Base-by-base conservation (phyloP, 2,797 vertebrate species). In the Brachyalestes nurse region DNA sequence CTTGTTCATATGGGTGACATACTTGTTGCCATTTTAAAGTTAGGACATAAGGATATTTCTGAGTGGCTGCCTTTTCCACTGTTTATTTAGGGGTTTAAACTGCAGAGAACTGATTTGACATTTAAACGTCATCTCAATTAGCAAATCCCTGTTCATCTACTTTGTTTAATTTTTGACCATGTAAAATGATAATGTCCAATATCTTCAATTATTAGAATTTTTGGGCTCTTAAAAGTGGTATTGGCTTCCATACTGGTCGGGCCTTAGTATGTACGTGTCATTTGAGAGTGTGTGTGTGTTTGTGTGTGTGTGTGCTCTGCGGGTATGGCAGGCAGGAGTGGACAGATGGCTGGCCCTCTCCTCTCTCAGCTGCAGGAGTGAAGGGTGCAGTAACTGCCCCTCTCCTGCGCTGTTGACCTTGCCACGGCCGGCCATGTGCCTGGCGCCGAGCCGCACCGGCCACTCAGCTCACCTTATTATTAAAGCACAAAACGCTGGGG, bases 331-430 rank as follows among this genome's bases (percentile, higher is more conserved):
- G 75, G 92, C 92, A 92, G 84, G 90, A 92, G 92, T 93, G 93
- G 93, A 95, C 93, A 94, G 94, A 95, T 94, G 94, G 94, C 91
- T 87, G 92, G 90, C 90, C 92, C 84, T 82, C 88, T 86, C 83
- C 93, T 92, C 80, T 74, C 82, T 92, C 91, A 91, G 93, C 92
- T 92, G 92, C 91, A 91, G 93, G 93, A 93, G 92, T 92, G 92
- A 92, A 91, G 92, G 94, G 93, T 92, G 93, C 93, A 94, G 93
- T 94, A 93, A 94, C 94, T 94, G 93, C 81, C 92, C 93, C 94
- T 94, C 93, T 94, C 93, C 93, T 93, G 91, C 90, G 93, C 91
- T 93, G 93, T 93, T 95, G 94, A 95, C 94, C 94, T 95, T 95
- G 94, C 94, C 94, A 89, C 92, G 93, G 92, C 93, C 93, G 92